These are phyloP conservation scores for Alviniconcha strummeri DNA, from an alignment of 2,888 invertebrate species.

Conservation along the genomic window DNA sequence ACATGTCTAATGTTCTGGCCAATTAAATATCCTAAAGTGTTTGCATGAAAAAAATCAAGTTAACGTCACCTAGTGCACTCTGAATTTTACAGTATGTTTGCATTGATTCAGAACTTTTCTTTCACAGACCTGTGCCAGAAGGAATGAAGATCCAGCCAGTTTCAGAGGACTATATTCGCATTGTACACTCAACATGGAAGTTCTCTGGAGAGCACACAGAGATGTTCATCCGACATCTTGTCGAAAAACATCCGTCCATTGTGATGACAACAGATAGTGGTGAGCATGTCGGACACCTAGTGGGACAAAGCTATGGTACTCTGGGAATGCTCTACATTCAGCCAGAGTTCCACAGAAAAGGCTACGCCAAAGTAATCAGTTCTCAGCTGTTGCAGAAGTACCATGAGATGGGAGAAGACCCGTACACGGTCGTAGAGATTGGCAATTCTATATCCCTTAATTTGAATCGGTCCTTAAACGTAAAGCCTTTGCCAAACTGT, in stretches of 20 bases:
- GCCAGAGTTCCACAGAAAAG: slow-evolving; percentile 31
- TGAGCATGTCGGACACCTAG: slow-evolving; percentile 25
- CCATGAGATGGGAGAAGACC: slow-evolving; percentile 14
- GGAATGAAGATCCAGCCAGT: slow-evolving; percentile 1
- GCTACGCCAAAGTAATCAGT: slow-evolving; percentile 35
- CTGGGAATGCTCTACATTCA: slow-evolving; percentile 36
- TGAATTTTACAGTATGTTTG: too few relatives aligned
- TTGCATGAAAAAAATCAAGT: too few relatives aligned
- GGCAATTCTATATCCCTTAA: neutral
- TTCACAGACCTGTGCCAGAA: slow-evolving; percentile 21
- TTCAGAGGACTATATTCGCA: neutral
- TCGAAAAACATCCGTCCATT: neutral
- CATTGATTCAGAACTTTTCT: too few relatives aligned
- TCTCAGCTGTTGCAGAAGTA: slow-evolving; percentile 34
- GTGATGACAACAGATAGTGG: neutral
- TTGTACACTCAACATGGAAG: neutral
- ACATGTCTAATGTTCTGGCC: too few relatives aligned
- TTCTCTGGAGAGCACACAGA: neutral
- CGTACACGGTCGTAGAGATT: neutral
- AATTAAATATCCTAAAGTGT: too few relatives aligned
- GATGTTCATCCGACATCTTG: neutral
- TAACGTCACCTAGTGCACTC: too few relatives aligned
- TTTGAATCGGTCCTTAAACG: too few relatives aligned
- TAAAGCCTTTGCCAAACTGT: too few relatives aligned
- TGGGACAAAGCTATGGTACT: slow-evolving; percentile 8